These are phyloP conservation scores for Drosophila rubida DNA, from an alignment of 2,888 invertebrate species.

Conservation along the genomic window DNA sequence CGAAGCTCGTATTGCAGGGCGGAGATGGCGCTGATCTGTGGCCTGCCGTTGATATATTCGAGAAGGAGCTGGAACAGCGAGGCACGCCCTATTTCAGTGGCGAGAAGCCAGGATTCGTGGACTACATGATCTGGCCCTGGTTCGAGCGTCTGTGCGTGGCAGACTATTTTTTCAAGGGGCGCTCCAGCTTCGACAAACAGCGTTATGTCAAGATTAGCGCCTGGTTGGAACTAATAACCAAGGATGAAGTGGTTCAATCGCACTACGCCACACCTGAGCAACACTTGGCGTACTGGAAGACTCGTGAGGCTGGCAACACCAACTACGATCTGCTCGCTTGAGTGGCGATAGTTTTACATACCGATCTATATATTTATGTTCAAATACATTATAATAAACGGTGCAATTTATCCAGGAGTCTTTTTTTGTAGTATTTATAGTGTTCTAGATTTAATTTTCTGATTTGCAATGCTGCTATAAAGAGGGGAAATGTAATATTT, in stretches of 20 bases:
- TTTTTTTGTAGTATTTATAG: neutral
- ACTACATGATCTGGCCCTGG: constrained; percentile 95
- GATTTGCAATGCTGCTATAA: no score
- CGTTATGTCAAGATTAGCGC: constrained; percentile 48
- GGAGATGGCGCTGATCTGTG: constrained; percentile 40
- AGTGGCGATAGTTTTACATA: neutral
- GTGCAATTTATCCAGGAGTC: neutral
- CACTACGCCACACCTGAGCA: constrained; percentile 89
- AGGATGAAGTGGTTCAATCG: constrained; percentile 89
- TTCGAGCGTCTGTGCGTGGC: constrained; percentile 88
- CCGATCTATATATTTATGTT: neutral
- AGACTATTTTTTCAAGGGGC: constrained; percentile 86
- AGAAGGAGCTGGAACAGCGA: constrained; percentile 88
- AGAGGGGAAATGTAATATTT: no score
- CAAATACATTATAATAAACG: constrained; percentile 1
- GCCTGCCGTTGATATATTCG: constrained; percentile 87
- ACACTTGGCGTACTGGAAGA: constrained; percentile 90
- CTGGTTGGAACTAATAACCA: constrained; percentile 86
- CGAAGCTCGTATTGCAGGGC: constrained; percentile 65
- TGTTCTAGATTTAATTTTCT: no score
- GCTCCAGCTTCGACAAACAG: constrained; percentile 82
- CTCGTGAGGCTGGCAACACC: constrained; percentile 88
- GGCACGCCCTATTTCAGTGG: constrained; percentile 89
- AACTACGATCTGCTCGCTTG: constrained; percentile 82
- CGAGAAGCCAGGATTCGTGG: constrained; percentile 90